Conservation (phyloP, 2,113 vertebrate species). For the Ptychochromis oligacanthus region DNA sequence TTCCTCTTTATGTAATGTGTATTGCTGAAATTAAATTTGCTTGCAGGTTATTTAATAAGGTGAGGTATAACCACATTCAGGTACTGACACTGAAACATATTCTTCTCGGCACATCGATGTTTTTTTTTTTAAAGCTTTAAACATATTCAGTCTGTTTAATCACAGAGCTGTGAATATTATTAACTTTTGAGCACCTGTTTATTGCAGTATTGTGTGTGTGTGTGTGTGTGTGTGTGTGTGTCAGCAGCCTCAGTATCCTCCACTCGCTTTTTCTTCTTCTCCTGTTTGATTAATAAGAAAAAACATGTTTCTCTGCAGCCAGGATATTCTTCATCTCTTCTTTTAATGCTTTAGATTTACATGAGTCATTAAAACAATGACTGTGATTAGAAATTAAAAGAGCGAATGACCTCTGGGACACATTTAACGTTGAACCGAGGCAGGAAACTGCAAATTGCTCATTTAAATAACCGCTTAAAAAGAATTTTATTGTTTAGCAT, state of each 20-base stretch:
- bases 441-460: not conserved
- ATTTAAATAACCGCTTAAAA: not conserved
- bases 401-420: not conserved
- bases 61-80: constrained; percentile 14
- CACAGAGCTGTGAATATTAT: constrained; percentile 11
- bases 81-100: constrained; percentile 29
- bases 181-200: constrained; percentile 21
- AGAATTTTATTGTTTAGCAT: not conserved
- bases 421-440: not conserved
- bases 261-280: not conserved
- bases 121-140: constrained; percentile 47
- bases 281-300: not conserved
- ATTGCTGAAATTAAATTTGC: constrained; percentile 39
- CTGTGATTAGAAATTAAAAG: not conserved
- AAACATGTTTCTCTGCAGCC: not conserved
- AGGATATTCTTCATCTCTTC: not conserved
- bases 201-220: not conserved
- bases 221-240: not conserved
- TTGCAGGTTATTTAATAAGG: constrained; percentile 41
- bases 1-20: constrained; percentile 5
- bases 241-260: not conserved
- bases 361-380: not conserved
- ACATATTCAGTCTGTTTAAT: constrained; percentile 51
- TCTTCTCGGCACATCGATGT: constrained; percentile 32
- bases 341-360: not conserved